Evolutionary conservation across 2,113 vertebrate species (phyloP).

Genomic region (Steatornis caripensis): DNA sequence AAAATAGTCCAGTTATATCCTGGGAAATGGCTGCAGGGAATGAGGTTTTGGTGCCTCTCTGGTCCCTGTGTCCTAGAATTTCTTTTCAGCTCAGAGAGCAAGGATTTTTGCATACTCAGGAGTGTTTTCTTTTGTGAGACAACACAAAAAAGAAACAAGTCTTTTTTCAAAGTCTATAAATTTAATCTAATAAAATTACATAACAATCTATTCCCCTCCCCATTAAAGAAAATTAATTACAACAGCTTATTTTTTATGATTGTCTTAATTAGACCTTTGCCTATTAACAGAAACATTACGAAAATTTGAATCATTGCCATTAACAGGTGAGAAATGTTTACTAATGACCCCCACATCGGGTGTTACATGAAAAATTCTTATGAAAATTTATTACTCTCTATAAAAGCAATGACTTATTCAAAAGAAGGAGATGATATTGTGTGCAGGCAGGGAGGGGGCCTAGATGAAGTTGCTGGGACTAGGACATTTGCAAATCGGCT

Average conservation of each 20-base stretch:
- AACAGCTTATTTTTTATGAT: neutral
- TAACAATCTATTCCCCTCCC: neutral
- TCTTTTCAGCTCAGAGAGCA: constrained; percentile 9
- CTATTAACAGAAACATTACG: neutral
- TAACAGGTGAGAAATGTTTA: neutral
- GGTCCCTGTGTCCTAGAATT: neutral
- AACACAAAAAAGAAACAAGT: neutral
- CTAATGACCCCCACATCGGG: neutral
- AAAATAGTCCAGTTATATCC: neutral
- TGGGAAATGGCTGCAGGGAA: neutral
- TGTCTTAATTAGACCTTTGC: neutral
- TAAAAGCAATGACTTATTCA: constrained; percentile 45
- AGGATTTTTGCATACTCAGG: neutral
- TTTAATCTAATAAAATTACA: neutral
- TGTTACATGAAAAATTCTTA: neutral
- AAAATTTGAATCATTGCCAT: neutral
- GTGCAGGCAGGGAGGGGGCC: neutral
- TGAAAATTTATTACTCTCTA: neutral
- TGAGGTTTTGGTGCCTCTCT: neutral
- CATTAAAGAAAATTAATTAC: neutral
- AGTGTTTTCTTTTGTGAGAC: neutral
- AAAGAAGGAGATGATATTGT: neutral
- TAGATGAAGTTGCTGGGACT: neutral
- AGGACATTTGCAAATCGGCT: neutral
- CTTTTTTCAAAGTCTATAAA: neutral